Evolutionary conservation across 2,113 vertebrate genomes (phyloP).

Genomic region (Hydrolagus affinis): DNA sequence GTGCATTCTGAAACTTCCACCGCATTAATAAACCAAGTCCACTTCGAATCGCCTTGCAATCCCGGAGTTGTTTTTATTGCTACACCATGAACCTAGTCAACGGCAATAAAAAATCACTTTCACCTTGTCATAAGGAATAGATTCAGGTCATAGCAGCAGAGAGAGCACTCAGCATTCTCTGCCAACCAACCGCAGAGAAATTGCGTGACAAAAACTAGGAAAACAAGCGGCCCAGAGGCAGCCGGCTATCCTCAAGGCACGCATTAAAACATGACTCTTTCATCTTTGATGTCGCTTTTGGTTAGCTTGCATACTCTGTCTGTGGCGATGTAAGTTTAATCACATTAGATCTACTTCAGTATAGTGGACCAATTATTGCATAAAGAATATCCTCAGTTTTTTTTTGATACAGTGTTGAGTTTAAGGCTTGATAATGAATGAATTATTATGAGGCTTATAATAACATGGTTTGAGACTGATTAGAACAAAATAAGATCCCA

Average conservation of each 20-base stretch:
- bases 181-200: constrained; percentile 33
- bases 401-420: neutral
- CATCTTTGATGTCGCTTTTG: constrained; percentile 47
- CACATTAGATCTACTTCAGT: constrained; percentile 45
- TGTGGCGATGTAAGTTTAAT: constrained; percentile 42
- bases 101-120: constrained; percentile 34
- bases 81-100: constrained; percentile 26
- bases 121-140: constrained; percentile 34
- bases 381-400: neutral
- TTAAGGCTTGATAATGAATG: constrained; percentile 32
- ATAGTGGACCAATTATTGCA: constrained; percentile 29
- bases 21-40: constrained; percentile 36
- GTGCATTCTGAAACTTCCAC: neutral
- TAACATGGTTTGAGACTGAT: constrained; percentile 35
- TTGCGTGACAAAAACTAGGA: constrained; percentile 48
- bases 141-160: constrained; percentile 16
- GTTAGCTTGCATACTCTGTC: constrained; percentile 41
- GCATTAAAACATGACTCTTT: constrained; percentile 37
- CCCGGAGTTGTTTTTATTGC: constrained; percentile 32
- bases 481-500: too few species aligned
- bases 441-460: constrained; percentile 38
- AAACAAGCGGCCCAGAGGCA: constrained; percentile 36
- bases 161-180: constrained; percentile 22
- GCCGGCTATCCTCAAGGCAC: constrained; percentile 37
- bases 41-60: constrained; percentile 32